A percentile compares a stretch with the other conserved stretches of the same genome.
Evolutionary conservation across 2,888 invertebrate genomes (phyloP).

Genomic region (Mystacides longicornis): DNA sequence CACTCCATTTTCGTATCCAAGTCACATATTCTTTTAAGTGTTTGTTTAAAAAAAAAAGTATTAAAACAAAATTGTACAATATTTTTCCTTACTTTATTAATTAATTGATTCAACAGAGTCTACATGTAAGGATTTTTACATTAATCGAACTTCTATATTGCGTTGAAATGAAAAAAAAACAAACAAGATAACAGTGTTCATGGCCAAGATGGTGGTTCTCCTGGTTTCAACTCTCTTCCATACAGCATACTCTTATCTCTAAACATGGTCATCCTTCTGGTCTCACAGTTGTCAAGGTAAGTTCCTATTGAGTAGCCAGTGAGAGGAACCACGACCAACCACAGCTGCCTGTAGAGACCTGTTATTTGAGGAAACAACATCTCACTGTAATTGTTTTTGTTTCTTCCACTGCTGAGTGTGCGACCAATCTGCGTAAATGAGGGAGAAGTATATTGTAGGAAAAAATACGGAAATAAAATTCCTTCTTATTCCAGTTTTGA

Average conservation of each 20-base stretch:
- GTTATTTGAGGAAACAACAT: conserved; percentile 26
- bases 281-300: conserved; percentile 61
- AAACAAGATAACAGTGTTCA: conserved; percentile 27
- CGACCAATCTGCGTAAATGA: conserved; percentile 66
- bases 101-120: too few relatives aligned
- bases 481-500: conserved; percentile 45
- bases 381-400: conserved; percentile 23
- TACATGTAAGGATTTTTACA: too few relatives aligned
- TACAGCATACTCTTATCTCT: conserved; percentile 76
- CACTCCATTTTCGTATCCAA: too few relatives aligned
- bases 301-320: conserved; percentile 54
- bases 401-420: conserved; percentile 68
- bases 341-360: conserved; percentile 34
- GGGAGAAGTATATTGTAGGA: conserved; percentile 50
- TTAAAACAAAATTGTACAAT: too few relatives aligned
- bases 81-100: too few relatives aligned
- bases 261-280: conserved; percentile 61
- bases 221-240: conserved; percentile 56
- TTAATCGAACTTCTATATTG: too few relatives aligned
- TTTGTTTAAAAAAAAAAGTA: too few relatives aligned
- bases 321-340: conserved; percentile 48
- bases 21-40: too few relatives aligned
- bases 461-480: conserved; percentile 63
- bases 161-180: too few relatives aligned
- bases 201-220: conserved; percentile 70